Evolutionary conservation across 2,113 vertebrate species (phyloP), one percentile per base, ranked within the genome.

Genomic region (Amblyopsis rosae): DNA sequence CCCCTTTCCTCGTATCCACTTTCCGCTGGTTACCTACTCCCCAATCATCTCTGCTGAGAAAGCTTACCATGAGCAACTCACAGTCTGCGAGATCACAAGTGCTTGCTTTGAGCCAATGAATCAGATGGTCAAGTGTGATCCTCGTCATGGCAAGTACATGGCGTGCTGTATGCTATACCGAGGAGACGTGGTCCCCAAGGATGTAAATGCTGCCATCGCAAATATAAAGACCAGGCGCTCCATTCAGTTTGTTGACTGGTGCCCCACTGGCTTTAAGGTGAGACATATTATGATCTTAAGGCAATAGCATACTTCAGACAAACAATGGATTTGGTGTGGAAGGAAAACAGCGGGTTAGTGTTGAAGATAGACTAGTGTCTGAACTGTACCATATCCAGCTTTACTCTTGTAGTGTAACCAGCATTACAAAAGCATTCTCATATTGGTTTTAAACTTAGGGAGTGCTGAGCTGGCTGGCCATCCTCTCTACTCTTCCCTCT

Each of bases 111-210:
- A 95, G 82, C 94, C 94, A 0, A 75, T 91, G 82, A 95, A 93
- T 58, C 93, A 97, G 88, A 95, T 96, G 94, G 94, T 95, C 67
- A 95, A 95, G 80, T 96, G 94, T 5, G 95, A 96, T 84, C 94
- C 95, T 0, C 91, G 92, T 2, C 91, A 88, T 0, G 94, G 94
- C 72, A 96, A 95, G 82, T 96, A 94, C 85, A 95, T 96, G 94
- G 95, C 94, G 0, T 96, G 95, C 46, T 96, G 94, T 61, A 83
- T 96, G 94, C 86, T 97, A 56, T 95, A 94, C 55, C 89, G 92
- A 4, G 95, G 94, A 0, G 93, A 96, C 0, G 93, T 95, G 2
- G 91, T 95, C 0, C 94, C 95, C 41, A 96, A 95, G 85, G 95
- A 96, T 3, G 93, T 95, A 49, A 96, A 93, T 0, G 86, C 91